Evolutionary conservation across 2,888 invertebrate genomes (phyloP).

Genomic region (Agrochola lychnidis): DNA sequence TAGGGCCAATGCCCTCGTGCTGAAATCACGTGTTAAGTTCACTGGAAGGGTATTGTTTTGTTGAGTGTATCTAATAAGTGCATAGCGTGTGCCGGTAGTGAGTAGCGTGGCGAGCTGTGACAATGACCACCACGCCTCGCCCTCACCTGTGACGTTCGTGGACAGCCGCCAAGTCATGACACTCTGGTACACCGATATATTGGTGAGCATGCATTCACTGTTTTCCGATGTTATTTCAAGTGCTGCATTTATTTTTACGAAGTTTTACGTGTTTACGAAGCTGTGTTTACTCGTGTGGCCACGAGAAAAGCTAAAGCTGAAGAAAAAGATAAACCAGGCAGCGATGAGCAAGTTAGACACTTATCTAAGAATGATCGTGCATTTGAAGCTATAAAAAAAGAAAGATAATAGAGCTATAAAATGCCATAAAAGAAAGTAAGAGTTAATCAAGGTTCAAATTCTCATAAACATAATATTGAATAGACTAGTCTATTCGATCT

Average conservation of each 20-base stretch:
- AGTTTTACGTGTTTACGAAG: conserved; percentile 13
- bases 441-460: conserved; percentile 25
- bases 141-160: conserved; percentile 85
- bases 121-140: conserved; percentile 82
- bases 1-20: conserved; percentile 76
- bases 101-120: conserved; percentile 80
- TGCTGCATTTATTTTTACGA: conserved; percentile 23
- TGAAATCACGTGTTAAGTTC: conserved; percentile 69
- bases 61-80: conserved; percentile 74
- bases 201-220: conserved; percentile 82
- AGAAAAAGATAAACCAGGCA: background rate
- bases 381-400: conserved; percentile 27
- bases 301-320: conserved; percentile 1
- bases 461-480: conserved; percentile 22
- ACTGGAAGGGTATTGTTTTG: conserved; percentile 71
- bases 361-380: background rate
- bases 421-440: conserved; percentile 36
- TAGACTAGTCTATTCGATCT: conserved; percentile 44
- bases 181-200: conserved; percentile 89
- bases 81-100: conserved; percentile 76
- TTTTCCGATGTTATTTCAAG: conserved; percentile 34
- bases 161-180: conserved; percentile 88
- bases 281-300: background rate
- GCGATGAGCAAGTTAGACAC: background rate
- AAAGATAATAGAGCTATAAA: conserved; percentile 29